These are phyloP conservation scores for Cryptops parisi DNA, from an alignment of 2,888 invertebrate species.

Conservation along the genomic window DNA sequence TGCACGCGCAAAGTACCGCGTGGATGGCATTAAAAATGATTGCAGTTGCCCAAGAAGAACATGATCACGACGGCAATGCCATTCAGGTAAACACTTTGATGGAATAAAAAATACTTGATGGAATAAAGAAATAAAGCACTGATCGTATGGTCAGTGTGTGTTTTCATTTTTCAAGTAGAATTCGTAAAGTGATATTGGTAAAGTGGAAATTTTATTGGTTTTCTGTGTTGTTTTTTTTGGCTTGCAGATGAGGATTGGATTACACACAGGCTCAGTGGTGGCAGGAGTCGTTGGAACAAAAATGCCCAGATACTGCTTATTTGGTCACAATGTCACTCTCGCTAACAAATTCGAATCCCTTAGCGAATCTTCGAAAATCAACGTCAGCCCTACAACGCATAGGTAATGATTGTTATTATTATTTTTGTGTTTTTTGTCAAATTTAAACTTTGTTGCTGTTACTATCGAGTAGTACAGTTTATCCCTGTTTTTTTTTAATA, in stretches of 20 bases:
- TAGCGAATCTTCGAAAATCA: slow-evolving; percentile 76
- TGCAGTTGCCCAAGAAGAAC: slow-evolving; percentile 68
- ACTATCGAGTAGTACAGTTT: too few species aligned
- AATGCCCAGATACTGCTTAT: slow-evolving; percentile 85
- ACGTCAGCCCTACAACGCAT: slow-evolving; percentile 84
- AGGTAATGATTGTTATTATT: too few species aligned
- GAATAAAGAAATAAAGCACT: too few species aligned
- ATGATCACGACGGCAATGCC: slow-evolving; percentile 80
- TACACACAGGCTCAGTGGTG: slow-evolving; percentile 83
- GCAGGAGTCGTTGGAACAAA: slow-evolving; percentile 90
- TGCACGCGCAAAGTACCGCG: slow-evolving; percentile 85
- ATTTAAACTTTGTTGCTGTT: too few species aligned
- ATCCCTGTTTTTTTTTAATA: too few species aligned
- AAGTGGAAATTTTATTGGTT: neutral
- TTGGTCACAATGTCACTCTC: slow-evolving; percentile 87
- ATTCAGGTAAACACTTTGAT: slow-evolving; percentile 77
- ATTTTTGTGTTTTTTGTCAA: too few species aligned
- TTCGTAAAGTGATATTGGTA: neutral
- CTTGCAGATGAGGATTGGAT: slow-evolving; percentile 79
- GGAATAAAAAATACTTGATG: too few species aligned
- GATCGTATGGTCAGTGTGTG: neutral
- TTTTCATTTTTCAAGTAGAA: neutral
- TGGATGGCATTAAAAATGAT: slow-evolving; percentile 97
- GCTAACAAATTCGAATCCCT: slow-evolving; percentile 94
- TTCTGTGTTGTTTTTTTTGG: slow-evolving; percentile 4